Conservation (phyloP, 2,797 vertebrate species). For the Crypturellus tataupa region DNA sequence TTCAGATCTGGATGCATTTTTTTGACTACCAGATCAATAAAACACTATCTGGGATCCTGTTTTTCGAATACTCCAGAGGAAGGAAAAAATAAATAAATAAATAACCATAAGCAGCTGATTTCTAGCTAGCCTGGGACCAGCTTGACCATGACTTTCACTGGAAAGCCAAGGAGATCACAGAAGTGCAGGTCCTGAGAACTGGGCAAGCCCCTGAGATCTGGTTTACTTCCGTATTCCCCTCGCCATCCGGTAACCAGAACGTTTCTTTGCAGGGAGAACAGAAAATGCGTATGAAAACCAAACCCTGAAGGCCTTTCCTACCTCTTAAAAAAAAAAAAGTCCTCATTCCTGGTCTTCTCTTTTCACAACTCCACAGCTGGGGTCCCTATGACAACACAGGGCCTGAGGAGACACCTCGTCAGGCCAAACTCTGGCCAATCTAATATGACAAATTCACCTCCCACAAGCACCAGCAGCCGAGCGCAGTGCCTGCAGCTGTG, state of each 20-base stretch:
- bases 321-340: background rate
- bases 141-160: background rate
- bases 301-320: slow-evolving; percentile 6
- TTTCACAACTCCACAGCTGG: background rate
- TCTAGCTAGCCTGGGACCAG: background rate
- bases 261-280: background rate
- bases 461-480: slow-evolving; percentile 23
- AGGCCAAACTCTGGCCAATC: slow-evolving; percentile 16
- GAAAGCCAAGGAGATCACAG: background rate
- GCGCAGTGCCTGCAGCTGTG: slow-evolving; percentile 51
- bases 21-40: background rate
- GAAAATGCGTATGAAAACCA: background rate
- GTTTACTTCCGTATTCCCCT: background rate
- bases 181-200: background rate
- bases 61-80: background rate
- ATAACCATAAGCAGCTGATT: background rate
- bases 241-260: background rate
- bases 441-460: slow-evolving; percentile 33
- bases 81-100: no score
- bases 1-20: slow-evolving; percentile 4
- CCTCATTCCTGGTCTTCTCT: background rate
- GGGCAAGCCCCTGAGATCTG: background rate
- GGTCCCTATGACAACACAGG: background rate
- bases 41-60: background rate
- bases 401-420: slow-evolving; percentile 15